phyloP scores from a whole-genome alignment of 2,797 vertebrate species.

The Pogonophryne albipinna region DNA sequence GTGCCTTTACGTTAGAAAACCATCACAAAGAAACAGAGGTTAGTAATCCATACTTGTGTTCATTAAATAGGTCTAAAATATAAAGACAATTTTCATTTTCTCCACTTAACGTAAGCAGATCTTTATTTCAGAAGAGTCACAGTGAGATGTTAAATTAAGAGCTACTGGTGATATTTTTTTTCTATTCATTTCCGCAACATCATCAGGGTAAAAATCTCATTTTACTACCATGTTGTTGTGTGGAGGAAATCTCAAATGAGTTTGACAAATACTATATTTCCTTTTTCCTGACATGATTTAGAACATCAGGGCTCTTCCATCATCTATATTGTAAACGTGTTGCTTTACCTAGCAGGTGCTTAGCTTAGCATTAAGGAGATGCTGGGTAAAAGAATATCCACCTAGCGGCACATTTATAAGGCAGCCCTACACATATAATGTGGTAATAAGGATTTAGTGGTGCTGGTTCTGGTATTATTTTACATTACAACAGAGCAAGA shows the following conservation, averaged over 20 bases:
- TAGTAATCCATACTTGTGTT: background rate
- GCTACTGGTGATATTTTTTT: background rate
- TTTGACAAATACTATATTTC: slow-evolving; percentile 4
- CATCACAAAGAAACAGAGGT: background rate
- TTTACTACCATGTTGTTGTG: background rate
- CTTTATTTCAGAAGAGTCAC: background rate
- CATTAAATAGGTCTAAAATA: background rate
- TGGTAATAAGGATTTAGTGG: background rate
- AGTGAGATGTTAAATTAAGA: background rate
- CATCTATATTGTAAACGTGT: background rate
- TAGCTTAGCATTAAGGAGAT: background rate
- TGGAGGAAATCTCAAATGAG: background rate
- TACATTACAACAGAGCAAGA: background rate
- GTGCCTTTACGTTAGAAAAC: background rate
- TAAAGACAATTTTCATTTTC: background rate
- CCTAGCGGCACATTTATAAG: background rate
- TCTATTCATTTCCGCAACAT: background rate
- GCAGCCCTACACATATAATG: background rate
- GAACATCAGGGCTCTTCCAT: background rate
- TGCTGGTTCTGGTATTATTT: background rate
- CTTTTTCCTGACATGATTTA: background rate
- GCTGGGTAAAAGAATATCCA: background rate
- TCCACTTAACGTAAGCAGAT: background rate
- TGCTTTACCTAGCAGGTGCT: background rate
- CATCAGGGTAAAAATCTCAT: background rate